Evolutionary conservation across 2,113 vertebrate species (phyloP).

Genomic region (Pan paniscus): DNA sequence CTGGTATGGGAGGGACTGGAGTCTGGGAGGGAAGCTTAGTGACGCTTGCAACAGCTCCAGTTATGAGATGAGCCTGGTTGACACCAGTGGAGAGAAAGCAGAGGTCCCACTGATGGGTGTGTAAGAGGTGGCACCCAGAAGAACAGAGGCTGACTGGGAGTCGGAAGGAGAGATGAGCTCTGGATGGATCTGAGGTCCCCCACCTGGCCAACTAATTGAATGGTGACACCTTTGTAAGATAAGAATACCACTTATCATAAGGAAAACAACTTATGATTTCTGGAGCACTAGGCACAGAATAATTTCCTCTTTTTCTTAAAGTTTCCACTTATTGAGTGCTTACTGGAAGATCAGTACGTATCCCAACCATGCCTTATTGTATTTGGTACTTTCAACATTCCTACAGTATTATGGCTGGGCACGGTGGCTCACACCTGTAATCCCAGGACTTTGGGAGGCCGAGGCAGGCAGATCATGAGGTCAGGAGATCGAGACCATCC

Average conservation of each 20-base stretch:
- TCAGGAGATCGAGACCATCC: too few species aligned
- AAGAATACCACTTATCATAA: background rate
- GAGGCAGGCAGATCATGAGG: too few species aligned
- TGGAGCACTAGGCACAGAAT: background rate
- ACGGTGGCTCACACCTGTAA: too few species aligned
- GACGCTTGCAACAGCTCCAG: fast-evolving
- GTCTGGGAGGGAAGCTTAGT: background rate
- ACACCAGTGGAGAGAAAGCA: background rate
- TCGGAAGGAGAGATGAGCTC: background rate
- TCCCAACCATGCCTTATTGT: background rate
- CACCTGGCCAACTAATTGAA: background rate
- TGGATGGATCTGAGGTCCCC: background rate
- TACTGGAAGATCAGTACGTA: background rate
- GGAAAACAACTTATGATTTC: background rate
- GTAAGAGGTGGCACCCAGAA: background rate
- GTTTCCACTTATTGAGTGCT: background rate
- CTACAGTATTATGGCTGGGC: background rate
- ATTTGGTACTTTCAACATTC: background rate
- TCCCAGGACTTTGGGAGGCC: too few species aligned
- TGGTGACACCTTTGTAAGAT: background rate
- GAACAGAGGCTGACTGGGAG: background rate
- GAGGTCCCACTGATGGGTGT: background rate
- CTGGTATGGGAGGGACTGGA: background rate
- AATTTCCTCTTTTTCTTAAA: background rate
- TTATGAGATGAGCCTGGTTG: background rate